Conservation (phyloP, 2,797 vertebrate genomes). For the Cirrhinus molitorella region DNA sequence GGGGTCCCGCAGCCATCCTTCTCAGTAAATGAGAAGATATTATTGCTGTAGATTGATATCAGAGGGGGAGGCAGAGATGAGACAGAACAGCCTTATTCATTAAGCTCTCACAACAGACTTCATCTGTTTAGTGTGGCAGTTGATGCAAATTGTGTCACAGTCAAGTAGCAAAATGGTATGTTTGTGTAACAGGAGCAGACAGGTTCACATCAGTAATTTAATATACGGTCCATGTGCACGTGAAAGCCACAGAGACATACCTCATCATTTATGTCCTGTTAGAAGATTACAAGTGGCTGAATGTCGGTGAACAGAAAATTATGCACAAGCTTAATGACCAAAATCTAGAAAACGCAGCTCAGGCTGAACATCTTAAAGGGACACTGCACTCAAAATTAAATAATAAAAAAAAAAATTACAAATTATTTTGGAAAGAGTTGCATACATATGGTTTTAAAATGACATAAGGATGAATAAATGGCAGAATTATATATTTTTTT, state of each 20-base stretch:
- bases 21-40: slow-evolving; percentile 59
- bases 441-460: background rate
- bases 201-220: slow-evolving; percentile 51
- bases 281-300: slow-evolving; percentile 38
- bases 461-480: background rate
- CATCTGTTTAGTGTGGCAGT: slow-evolving; percentile 58
- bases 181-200: slow-evolving; percentile 53
- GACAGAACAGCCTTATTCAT: slow-evolving; percentile 57
- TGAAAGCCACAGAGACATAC: slow-evolving; percentile 41
- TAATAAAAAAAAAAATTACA: too few relatives aligned
- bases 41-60: slow-evolving; percentile 54
- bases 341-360: background rate
- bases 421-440: background rate
- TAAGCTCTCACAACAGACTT: slow-evolving; percentile 54
- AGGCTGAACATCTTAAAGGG: slow-evolving; percentile 17
- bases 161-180: slow-evolving; percentile 47
- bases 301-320: slow-evolving; percentile 13
- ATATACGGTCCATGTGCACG: slow-evolving; percentile 35
- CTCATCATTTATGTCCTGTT: slow-evolving; percentile 48
- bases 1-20: slow-evolving; percentile 55
- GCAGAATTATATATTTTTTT: background rate
- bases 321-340: slow-evolving; percentile 8
- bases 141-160: slow-evolving; percentile 58
- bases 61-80: slow-evolving; percentile 52
- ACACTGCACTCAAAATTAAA: background rate